A percentile compares a stretch with the other conserved stretches of the same genome.
Conservation (phyloP, 2,113 vertebrate genomes). For the rabbit (Oryctolagus cuniculus) region DNA sequence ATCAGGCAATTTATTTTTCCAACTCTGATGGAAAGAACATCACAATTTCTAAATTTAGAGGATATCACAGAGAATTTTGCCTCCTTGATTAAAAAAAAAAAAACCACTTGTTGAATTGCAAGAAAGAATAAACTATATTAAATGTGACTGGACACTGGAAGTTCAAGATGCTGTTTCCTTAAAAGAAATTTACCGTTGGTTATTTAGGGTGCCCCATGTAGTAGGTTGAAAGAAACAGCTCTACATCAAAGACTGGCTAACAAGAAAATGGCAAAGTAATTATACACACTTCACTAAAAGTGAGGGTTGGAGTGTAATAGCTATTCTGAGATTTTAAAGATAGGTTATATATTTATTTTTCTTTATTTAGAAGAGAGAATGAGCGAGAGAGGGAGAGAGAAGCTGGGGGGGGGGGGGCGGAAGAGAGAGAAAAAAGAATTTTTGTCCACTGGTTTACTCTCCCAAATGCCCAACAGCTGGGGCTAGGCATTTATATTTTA, state of each 20-base stretch:
- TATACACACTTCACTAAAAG: not conserved
- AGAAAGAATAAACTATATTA: constrained; percentile 82
- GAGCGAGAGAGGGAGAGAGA: too few relatives aligned
- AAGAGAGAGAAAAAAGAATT: too few relatives aligned
- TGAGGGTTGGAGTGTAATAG: not conserved
- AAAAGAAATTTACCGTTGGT: constrained; percentile 76
- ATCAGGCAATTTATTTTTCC: constrained; percentile 34
- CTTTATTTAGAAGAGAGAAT: too few relatives aligned
- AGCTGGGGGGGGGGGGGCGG: too few relatives aligned
- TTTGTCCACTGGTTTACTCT: too few relatives aligned
- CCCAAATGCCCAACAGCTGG: too few relatives aligned
- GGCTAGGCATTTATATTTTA: not conserved
- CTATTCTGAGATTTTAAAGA: not conserved
- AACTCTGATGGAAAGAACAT: constrained; percentile 70
- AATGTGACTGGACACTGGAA: constrained; percentile 80
- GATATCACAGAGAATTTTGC: constrained; percentile 74
- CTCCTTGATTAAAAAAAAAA: constrained; percentile 81
- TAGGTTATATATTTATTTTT: too few relatives aligned
- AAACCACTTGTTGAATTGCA: constrained; percentile 70
- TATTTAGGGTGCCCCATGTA: constrained; percentile 75
- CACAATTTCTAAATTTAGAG: constrained; percentile 70
- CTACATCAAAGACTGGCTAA: not conserved
- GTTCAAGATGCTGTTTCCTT: constrained; percentile 61
- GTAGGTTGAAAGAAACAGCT: constrained; percentile 6
- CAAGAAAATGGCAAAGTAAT: not conserved